These are phyloP conservation scores for Centruroides vittatus DNA, from an alignment of 1,140 invertebrate species.

Conservation along the genomic window DNA sequence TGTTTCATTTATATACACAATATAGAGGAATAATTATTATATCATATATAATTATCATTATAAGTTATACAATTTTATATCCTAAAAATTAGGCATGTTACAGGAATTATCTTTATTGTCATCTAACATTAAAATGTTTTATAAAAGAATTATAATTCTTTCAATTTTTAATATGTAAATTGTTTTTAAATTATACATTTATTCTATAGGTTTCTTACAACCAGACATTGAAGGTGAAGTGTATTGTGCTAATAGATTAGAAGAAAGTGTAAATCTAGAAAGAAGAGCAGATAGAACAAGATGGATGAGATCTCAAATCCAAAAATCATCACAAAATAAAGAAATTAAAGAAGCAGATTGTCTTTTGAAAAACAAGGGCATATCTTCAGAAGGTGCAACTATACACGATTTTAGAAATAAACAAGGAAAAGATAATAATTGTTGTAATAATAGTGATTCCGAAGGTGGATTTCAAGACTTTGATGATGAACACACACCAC, in stretches of 20 bases:
- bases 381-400: conserved; percentile 1
- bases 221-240: conserved; percentile 9
- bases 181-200: too few species aligned
- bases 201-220: conserved; percentile 6
- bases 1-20: too few species aligned
- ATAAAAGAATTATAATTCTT: too few species aligned
- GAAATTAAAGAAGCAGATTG: conserved; percentile 11
- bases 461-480: background rate
- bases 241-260: conserved; percentile 4
- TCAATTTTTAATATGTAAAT: too few species aligned
- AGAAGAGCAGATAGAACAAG: conserved; percentile 8
- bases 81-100: too few species aligned
- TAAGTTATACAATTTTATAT: too few species aligned
- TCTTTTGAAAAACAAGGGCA: conserved; percentile 1
- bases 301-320: conserved; percentile 5
- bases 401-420: conserved; percentile 3
- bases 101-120: too few species aligned
- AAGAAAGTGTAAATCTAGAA: conserved; percentile 7
- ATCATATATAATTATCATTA: too few species aligned
- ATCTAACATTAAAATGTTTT: too few species aligned
- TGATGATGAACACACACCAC: background rate
- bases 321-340: conserved; percentile 1
- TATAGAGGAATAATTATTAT: too few species aligned
- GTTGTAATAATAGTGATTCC: background rate
- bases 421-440: too few species aligned